Evolutionary conservation across 2,797 vertebrate genomes (phyloP).

Genomic region (Botia kubotai): DNA sequence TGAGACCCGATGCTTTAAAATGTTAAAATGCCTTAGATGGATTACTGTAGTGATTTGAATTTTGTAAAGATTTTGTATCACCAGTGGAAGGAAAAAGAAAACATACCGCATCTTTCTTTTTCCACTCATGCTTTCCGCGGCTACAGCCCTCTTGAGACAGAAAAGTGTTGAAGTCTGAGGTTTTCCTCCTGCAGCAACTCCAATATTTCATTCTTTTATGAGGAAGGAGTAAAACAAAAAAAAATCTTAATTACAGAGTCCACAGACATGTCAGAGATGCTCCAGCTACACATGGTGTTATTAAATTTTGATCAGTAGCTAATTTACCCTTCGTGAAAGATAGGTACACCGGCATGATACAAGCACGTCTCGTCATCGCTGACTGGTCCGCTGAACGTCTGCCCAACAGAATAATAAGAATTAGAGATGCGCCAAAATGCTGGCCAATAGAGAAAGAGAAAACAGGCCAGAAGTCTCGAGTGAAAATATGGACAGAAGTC

Average conservation of each 20-base stretch:
- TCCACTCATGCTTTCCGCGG: constrained; percentile 89
- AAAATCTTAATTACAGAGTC: constrained; percentile 9
- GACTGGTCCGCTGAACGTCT: constrained; percentile 79
- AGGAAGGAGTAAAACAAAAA: not conserved
- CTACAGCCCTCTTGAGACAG: constrained; percentile 94
- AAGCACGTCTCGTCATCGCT: constrained; percentile 86
- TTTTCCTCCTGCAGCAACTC: constrained; percentile 98
- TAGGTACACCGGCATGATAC: constrained; percentile 87
- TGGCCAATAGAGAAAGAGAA: not conserved
- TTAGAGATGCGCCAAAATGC: not conserved
- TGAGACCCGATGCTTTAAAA: too few species aligned
- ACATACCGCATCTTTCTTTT: constrained; percentile 88
- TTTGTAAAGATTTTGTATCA: not conserved
- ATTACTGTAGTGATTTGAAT: not conserved
- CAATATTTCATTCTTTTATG: constrained; percentile 95
- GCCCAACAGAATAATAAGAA: constrained; percentile 33
- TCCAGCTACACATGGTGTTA: constrained; percentile 1
- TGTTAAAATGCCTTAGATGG: too few species aligned
- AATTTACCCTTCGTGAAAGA: constrained; percentile 81
- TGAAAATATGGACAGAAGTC: not conserved
- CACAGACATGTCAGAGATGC: not conserved
- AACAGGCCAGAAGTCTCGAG: too few species aligned
- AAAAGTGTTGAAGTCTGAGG: constrained; percentile 97
- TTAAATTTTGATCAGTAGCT: not conserved
- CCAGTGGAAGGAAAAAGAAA: not conserved